A percentile compares a stretch with the other conserved stretches of the same genome.
phyloP scores from a whole-genome alignment of 2,797 vertebrate genomes.

The Galagoides demidoff region DNA sequence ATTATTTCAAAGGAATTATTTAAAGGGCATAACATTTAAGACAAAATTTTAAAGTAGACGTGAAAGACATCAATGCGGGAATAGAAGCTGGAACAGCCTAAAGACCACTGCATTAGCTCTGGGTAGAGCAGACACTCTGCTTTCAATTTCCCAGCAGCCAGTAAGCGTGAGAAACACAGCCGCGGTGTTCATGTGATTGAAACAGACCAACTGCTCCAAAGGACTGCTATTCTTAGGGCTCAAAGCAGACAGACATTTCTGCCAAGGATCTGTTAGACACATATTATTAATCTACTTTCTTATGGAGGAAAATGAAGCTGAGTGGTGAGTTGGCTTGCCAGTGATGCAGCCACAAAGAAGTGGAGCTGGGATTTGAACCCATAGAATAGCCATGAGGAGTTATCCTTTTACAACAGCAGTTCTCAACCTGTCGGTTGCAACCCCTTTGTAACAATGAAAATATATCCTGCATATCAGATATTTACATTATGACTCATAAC shows the following conservation, averaged over 20 bases:
- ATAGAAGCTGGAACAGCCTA: neutral
- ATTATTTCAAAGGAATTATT: neutral
- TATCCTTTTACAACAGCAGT: neutral
- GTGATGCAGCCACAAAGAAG: neutral
- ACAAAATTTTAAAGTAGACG: neutral
- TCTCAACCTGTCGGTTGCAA: no score
- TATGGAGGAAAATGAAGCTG: conserved; percentile 10
- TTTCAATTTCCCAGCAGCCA: neutral
- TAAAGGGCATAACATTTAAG: conserved; percentile 34
- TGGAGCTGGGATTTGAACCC: neutral
- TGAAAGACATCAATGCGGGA: neutral
- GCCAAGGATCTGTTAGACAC: conserved; percentile 70
- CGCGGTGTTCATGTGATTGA: neutral
- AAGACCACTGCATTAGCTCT: rapidly evolving
- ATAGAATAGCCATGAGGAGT: neutral
- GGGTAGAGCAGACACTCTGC: neutral
- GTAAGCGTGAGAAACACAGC: neutral
- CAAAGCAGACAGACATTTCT: conserved; percentile 70
- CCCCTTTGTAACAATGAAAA: no score
- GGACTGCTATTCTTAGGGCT: conserved; percentile 75
- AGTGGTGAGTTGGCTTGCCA: neutral
- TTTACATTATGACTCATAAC: no score
- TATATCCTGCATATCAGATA: no score
- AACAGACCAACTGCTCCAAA: conserved; percentile 63
- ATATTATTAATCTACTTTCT: conserved; percentile 62